Evolutionary conservation across 2,888 invertebrate genomes (phyloP).

Genomic region (Frankliniella fusca): DNA sequence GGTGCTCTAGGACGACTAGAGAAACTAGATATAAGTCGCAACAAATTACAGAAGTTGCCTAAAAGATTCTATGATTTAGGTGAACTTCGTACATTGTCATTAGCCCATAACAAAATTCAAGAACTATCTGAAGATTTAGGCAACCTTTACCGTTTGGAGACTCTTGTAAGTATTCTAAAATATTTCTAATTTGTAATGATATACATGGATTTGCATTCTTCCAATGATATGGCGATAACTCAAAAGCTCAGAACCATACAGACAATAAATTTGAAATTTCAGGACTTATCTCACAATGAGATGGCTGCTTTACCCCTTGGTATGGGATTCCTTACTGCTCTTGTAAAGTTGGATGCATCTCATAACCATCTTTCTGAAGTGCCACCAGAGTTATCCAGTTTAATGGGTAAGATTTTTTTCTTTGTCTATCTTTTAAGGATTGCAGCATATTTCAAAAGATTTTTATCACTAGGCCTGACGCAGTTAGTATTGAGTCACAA

Average conservation of each 20-base stretch:
- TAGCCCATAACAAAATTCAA: constrained; percentile 16
- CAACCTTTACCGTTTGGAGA: constrained; percentile 5
- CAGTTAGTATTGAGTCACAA: constrained; percentile 73
- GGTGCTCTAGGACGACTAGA: constrained; percentile 10
- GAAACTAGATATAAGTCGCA: constrained; percentile 28
- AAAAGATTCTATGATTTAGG: constrained; percentile 27
- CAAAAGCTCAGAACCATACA: background rate
- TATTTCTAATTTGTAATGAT: background rate
- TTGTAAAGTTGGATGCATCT: constrained; percentile 67
- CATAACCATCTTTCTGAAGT: constrained; percentile 70
- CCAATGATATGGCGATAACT: background rate
- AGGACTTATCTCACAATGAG: constrained; percentile 78
- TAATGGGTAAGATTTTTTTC: constrained; percentile 28
- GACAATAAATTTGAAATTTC: constrained; percentile 40
- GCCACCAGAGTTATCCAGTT: constrained; percentile 58
- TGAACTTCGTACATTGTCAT: background rate
- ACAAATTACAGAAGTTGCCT: constrained; percentile 24
- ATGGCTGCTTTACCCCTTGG: constrained; percentile 69
- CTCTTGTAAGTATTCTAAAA: constrained; percentile 29
- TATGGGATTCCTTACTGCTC: constrained; percentile 75
- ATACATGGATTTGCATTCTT: constrained; percentile 49
- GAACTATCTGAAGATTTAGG: constrained; percentile 28
- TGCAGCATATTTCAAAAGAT: constrained; percentile 27
- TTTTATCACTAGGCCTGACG: constrained; percentile 55
- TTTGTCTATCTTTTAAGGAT: background rate